phyloP scores from a whole-genome alignment of 2,797 vertebrate species.

The Darevskia mixta region DNA sequence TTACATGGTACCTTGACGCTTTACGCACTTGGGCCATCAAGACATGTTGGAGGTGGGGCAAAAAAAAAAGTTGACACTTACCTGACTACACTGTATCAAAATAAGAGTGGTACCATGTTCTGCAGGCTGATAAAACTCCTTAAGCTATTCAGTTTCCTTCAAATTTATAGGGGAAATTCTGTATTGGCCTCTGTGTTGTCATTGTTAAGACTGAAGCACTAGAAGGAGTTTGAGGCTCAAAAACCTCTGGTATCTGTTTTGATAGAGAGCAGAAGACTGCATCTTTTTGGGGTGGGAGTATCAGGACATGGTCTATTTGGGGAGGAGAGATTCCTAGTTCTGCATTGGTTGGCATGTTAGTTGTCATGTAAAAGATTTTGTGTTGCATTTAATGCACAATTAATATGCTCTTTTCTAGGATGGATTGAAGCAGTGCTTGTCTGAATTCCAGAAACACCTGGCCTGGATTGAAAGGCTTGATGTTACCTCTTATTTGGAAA shows the following conservation, averaged over 20 bases:
- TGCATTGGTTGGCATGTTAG: neutral
- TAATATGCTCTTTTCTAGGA: conserved; percentile 74
- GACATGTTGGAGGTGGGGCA: neutral
- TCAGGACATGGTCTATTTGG: neutral
- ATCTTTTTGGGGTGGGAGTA: neutral
- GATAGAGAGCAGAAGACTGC: neutral
- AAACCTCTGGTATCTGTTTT: neutral
- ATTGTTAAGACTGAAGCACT: neutral
- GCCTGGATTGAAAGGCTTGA: conserved; percentile 93
- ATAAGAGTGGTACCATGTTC: neutral
- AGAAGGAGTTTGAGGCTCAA: neutral
- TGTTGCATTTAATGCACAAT: neutral
- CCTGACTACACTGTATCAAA: neutral
- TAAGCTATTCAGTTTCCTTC: neutral
- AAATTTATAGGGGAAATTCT: neutral
- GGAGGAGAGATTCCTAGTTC: neutral
- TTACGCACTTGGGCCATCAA: neutral
- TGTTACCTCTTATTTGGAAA: conserved; percentile 81
- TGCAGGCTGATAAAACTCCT: neutral
- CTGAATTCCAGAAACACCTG: conserved; percentile 85
- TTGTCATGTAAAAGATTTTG: neutral
- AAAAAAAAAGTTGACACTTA: neutral
- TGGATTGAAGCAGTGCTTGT: conserved; percentile 88
- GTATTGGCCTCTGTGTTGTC: neutral
- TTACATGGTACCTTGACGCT: neutral